phyloP scores from a whole-genome alignment of 2,113 vertebrate species.

The Neoarius graeffei region DNA sequence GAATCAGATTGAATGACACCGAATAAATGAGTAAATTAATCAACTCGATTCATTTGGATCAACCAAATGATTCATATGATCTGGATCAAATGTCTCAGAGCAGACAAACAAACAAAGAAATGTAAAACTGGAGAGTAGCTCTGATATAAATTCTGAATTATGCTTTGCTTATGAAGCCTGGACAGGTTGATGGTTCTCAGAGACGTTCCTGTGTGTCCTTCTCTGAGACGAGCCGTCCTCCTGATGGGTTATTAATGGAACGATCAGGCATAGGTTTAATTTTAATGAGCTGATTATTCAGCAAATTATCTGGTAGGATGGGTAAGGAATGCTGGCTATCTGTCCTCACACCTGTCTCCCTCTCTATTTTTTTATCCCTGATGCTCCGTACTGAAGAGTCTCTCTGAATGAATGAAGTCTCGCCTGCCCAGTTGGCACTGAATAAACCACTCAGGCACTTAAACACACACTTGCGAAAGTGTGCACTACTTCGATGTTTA shows the following conservation, averaged over 20 bases:
- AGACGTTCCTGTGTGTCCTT: background rate
- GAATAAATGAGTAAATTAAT: background rate
- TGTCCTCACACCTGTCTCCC: background rate
- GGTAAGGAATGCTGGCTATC: background rate
- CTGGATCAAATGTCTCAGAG: background rate
- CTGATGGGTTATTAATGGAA: conserved; percentile 68
- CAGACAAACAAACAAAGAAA: background rate
- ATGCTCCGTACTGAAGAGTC: background rate
- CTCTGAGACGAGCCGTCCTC: conserved; percentile 49
- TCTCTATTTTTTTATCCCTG: background rate
- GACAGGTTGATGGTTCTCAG: background rate
- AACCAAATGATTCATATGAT: background rate
- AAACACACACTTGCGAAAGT: background rate
- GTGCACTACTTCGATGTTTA: background rate
- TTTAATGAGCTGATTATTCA: conserved; percentile 71
- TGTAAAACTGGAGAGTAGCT: background rate
- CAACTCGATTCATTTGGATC: background rate
- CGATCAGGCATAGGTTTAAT: conserved; percentile 58
- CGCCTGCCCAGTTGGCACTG: background rate
- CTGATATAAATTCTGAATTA: background rate
- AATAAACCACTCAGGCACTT: background rate
- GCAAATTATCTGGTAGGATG: conserved; percentile 35
- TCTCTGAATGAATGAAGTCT: background rate
- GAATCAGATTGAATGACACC: background rate
- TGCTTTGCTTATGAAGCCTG: background rate